These are phyloP conservation scores for Numida meleagris DNA, from an alignment of 2,113 vertebrate genomes.

Conservation along the genomic window DNA sequence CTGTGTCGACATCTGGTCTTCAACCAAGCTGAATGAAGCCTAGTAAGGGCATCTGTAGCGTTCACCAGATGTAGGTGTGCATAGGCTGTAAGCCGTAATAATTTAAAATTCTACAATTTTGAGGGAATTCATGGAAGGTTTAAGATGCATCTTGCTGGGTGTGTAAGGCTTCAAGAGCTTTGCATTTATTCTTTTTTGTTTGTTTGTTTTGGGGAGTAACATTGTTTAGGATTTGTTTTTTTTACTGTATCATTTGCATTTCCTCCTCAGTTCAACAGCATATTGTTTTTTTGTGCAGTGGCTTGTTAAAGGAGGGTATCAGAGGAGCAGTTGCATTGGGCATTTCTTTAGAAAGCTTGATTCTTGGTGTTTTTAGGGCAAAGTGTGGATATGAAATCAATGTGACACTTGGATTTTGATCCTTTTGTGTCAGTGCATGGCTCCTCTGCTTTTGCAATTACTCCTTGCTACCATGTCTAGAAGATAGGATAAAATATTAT, in stretches of 20 bases:
- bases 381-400: not conserved
- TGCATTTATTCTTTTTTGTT: not conserved
- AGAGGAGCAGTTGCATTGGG: not conserved
- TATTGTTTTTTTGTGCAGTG: accelerated
- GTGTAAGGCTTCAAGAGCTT: not conserved
- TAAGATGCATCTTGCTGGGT: not conserved
- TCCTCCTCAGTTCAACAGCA: not conserved
- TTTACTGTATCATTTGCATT: not conserved
- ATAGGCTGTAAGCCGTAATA: not conserved
- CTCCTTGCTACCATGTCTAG: not conserved
- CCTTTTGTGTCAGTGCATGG: not conserved
- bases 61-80: not conserved
- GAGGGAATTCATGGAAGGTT: not conserved
- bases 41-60: not conserved
- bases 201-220: not conserved
- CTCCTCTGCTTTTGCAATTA: not conserved
- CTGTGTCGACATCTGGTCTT: not conserved
- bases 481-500: not conserved
- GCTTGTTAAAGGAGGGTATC: not conserved
- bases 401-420: not conserved
- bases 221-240: too few relatives aligned
- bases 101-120: not conserved
- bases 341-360: accelerated
- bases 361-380: not conserved
- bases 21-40: not conserved